Base-by-base conservation (phyloP, 2,888 invertebrate species). In the Stenodema calcarata region DNA sequence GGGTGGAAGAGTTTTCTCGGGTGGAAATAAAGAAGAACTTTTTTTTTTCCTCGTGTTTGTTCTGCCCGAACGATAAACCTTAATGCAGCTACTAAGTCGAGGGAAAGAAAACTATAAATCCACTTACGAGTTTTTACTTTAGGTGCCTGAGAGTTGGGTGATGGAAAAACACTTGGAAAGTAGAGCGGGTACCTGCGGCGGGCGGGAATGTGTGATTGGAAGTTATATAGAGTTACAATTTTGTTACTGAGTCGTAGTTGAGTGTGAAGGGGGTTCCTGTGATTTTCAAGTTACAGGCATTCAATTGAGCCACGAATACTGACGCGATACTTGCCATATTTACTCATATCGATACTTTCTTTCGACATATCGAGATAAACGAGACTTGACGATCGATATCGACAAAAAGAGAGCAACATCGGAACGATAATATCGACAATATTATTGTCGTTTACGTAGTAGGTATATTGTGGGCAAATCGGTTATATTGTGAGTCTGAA, bases 101-200 rank as follows among this genome's bases (percentile, higher is more conserved):
- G 44, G 23, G 44, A 44, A 78, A 44, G 78, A 42, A 44, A 78
- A 44, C 78, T 44, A 44, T 78, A 78, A 78, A 78, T 78, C 44
- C 78, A 78, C 78, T 78, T 78, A 78, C 73, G 78, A 78, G 78
- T 78, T 78, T 35, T 78, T 44, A 78, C 78, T 78, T 78, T 41
- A 78, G 44, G 78, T 44, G 42, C 27, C 44, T 14, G 47, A 78
- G 27, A 78, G 44, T 44, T 44, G 44, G 47, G 27, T 23, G 27
- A 16, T 18, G 78, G 78, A 44, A 44, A 44, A 78, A 78, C 42
- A 78, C 44, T 78, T 14, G 18, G 73, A 73, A 73, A 73, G 30
- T 41, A 70, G 50, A 50, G 50, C n/a, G n/a, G n/a, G 16, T 50
- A 50, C n/a, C 16, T n/a, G 50, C 0, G 27, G 28, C 28, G 27